Conservation (phyloP, 1,140 invertebrate species). For the Drosophila aff. region DNA sequence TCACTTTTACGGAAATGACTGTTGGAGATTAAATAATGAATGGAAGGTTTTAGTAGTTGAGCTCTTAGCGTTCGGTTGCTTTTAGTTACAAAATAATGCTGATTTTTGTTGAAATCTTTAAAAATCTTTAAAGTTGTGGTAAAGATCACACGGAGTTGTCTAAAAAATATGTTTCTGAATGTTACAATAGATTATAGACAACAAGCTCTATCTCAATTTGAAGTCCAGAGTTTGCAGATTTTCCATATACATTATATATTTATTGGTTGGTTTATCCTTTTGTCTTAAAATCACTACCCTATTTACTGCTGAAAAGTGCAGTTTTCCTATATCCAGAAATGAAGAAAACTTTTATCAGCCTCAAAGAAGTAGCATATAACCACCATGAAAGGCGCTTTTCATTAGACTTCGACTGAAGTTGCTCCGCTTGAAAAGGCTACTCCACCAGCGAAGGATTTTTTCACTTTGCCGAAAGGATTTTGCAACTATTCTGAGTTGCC, state of each 20-base stretch:
- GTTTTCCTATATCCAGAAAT: constrained; percentile 40
- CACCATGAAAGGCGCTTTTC: constrained; percentile 16
- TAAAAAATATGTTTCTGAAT: not conserved
- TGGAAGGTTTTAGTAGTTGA: constrained; percentile 7
- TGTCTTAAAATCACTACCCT: not conserved
- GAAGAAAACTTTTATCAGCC: constrained; percentile 33
- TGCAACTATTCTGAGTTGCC: constrained; percentile 46
- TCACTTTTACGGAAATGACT: not conserved
- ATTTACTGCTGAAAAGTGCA: constrained; percentile 11
- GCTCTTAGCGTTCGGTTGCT: not conserved
- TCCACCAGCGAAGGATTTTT: constrained; percentile 12
- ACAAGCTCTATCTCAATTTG: no score
- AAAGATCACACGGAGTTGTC: not conserved
- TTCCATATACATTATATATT: not conserved
- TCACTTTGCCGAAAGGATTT: constrained; percentile 16
- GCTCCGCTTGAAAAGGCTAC: constrained; percentile 5
- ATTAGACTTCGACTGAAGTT: constrained; percentile 23
- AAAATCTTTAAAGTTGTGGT: not conserved
- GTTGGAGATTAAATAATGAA: constrained; percentile 8
- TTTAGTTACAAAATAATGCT: not conserved
- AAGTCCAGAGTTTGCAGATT: no score
- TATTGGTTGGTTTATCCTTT: not conserved
- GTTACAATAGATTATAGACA: no score
- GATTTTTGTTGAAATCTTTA: not conserved
- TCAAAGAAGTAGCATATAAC: constrained; percentile 20